These are phyloP conservation scores for Amphimallon solstitiale DNA, from an alignment of 2,888 invertebrate genomes.

Conservation along the genomic window DNA sequence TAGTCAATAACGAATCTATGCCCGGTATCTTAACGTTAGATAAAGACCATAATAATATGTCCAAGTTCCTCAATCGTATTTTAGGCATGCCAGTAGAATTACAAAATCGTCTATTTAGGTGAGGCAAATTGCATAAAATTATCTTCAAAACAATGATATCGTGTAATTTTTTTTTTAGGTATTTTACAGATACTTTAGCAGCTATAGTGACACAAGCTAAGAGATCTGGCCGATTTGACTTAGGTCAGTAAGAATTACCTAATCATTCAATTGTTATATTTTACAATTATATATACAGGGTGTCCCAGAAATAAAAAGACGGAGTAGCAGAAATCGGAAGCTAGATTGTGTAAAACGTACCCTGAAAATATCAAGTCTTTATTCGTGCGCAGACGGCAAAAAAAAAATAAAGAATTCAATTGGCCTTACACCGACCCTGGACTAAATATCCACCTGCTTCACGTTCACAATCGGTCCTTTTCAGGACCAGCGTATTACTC, in stretches of 20 bases:
- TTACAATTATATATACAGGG: no score
- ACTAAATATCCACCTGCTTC: no score
- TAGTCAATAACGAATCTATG: constrained; percentile 84
- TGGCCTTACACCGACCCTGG: no score
- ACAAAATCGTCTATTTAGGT: constrained; percentile 91
- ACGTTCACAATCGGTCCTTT: no score
- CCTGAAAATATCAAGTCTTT: no score
- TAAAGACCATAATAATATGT: constrained; percentile 97
- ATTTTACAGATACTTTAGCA: constrained; percentile 94
- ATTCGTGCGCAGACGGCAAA: no score
- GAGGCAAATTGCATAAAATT: constrained; percentile 39
- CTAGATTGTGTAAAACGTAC: no score
- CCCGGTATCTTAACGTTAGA: constrained; percentile 85
- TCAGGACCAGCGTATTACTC: no score
- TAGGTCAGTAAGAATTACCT: constrained; percentile 69
- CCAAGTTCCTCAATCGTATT: constrained; percentile 97
- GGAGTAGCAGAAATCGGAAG: no score
- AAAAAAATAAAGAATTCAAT: no score
- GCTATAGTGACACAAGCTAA: constrained; percentile 94
- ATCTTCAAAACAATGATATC: background rate
- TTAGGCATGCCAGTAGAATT: constrained; percentile 97
- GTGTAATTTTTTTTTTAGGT: constrained; percentile 67
- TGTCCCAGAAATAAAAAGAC: no score
- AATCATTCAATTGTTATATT: no score
- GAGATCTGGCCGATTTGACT: constrained; percentile 93